phyloP scores from a whole-genome alignment of 2,797 vertebrate species.

The Enoplosus armatus region DNA sequence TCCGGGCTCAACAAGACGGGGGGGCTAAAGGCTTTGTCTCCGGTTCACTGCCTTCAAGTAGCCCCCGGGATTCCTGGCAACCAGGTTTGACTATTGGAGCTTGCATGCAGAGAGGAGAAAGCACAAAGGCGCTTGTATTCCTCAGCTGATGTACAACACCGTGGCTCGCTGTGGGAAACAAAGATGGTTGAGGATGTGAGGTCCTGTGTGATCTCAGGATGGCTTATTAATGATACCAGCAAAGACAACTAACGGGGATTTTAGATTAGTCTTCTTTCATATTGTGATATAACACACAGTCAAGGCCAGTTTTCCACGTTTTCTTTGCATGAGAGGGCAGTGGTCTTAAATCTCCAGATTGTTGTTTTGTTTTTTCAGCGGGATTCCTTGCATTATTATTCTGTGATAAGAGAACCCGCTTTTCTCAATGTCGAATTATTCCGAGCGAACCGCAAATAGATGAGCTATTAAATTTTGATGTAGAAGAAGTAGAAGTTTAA shows the following conservation, averaged over 20 bases:
- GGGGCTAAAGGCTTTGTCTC: slow-evolving; percentile 80
- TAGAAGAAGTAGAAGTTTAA: slow-evolving; percentile 62
- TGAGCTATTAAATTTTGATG: slow-evolving; percentile 59
- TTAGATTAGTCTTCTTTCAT: background rate
- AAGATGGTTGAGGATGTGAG: slow-evolving; percentile 19
- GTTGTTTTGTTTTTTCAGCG: background rate
- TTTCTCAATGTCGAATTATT: slow-evolving; percentile 48
- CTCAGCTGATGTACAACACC: slow-evolving; percentile 74
- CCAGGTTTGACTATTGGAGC: slow-evolving; percentile 68
- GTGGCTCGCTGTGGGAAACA: slow-evolving; percentile 49
- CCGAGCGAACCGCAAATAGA: slow-evolving; percentile 50
- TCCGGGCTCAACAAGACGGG: slow-evolving; percentile 61
- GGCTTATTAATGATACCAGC: background rate
- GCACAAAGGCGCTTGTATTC: slow-evolving; percentile 74
- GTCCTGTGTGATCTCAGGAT: background rate
- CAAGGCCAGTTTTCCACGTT: background rate
- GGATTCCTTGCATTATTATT: slow-evolving; percentile 42
- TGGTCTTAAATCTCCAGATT: slow-evolving; percentile 16
- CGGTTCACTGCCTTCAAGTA: slow-evolving; percentile 75
- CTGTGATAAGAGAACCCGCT: slow-evolving; percentile 1
- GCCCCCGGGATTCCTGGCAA: slow-evolving; percentile 78
- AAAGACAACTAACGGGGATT: background rate
- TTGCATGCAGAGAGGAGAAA: slow-evolving; percentile 47
- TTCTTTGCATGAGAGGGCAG: background rate
- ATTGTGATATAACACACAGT: background rate